Evolutionary conservation across 2,113 vertebrate species (phyloP).

Genomic region (Vidua chalybeata): DNA sequence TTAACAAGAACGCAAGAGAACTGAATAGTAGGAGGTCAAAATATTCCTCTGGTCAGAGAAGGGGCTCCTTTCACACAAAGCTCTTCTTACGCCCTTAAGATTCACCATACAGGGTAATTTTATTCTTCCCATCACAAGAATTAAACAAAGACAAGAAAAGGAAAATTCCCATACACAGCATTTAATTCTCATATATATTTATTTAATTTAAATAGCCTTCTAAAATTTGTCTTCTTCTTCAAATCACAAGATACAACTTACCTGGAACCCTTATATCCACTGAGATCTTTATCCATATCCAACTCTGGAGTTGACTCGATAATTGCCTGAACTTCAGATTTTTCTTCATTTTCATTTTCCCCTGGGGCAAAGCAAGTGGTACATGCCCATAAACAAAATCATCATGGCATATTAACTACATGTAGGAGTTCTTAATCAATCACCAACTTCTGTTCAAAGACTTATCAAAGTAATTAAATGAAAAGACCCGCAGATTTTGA

Average conservation of each 20-base stretch:
- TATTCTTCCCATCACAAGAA: background rate
- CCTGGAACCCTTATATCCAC: constrained; percentile 89
- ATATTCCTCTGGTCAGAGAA: background rate
- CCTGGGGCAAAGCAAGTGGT: constrained; percentile 61
- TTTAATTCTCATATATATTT: no score
- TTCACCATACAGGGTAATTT: background rate
- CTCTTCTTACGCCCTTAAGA: background rate
- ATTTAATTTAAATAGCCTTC: background rate
- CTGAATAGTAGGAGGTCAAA: background rate
- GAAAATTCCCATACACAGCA: background rate
- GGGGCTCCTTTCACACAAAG: background rate
- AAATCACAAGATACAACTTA: constrained; percentile 36
- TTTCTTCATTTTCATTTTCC: constrained; percentile 82
- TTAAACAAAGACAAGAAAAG: background rate
- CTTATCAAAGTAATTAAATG: background rate
- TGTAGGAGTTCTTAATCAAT: background rate
- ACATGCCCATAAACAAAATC: background rate
- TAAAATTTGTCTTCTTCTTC: background rate
- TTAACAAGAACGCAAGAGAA: background rate
- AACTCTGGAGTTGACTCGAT: constrained; percentile 97
- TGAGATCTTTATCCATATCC: constrained; percentile 93
- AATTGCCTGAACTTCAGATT: constrained; percentile 96
- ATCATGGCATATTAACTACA: background rate
- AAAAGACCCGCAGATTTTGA: background rate
- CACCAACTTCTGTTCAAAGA: background rate